Evolutionary conservation across 1,140 invertebrate genomes (phyloP).

Genomic region (Pomacea maculata): DNA sequence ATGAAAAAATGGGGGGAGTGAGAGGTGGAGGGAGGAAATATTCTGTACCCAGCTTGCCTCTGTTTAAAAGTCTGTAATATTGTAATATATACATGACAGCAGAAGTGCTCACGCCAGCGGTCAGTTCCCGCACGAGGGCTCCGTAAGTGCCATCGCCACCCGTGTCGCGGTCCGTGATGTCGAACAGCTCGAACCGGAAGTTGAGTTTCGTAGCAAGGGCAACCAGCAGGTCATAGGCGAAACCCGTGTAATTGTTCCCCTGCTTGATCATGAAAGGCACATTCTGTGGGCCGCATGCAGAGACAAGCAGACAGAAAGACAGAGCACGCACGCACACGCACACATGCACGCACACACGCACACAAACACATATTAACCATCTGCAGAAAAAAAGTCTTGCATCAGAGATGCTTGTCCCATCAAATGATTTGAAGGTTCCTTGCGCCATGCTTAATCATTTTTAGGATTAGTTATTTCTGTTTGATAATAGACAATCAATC

Average conservation of each 20-base stretch:
- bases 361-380: neutral
- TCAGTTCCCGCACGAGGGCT: slow-evolving; percentile 45
- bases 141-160: slow-evolving; percentile 10
- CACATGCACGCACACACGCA: neutral
- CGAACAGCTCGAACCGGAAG: slow-evolving; percentile 41
- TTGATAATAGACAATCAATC: too few relatives aligned
- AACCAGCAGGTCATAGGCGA: slow-evolving; percentile 49
- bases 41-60: too few relatives aligned
- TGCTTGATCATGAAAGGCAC: slow-evolving; percentile 52
- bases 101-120: slow-evolving; percentile 37
- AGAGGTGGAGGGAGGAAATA: too few relatives aligned
- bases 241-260: slow-evolving; percentile 38
- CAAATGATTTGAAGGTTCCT: too few relatives aligned
- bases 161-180: slow-evolving; percentile 20
- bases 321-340: neutral
- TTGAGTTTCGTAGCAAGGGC: slow-evolving; percentile 34
- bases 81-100: too few relatives aligned
- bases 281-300: slow-evolving; percentile 28
- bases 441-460: too few relatives aligned
- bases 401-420: too few relatives aligned
- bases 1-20: too few relatives aligned
- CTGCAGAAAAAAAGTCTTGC: neutral
- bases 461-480: too few relatives aligned
- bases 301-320: neutral
- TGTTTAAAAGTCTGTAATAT: too few relatives aligned